These are phyloP conservation scores for Propithecus perrieri DNA, from an alignment of 2,797 vertebrate species.

Conservation along the genomic window DNA sequence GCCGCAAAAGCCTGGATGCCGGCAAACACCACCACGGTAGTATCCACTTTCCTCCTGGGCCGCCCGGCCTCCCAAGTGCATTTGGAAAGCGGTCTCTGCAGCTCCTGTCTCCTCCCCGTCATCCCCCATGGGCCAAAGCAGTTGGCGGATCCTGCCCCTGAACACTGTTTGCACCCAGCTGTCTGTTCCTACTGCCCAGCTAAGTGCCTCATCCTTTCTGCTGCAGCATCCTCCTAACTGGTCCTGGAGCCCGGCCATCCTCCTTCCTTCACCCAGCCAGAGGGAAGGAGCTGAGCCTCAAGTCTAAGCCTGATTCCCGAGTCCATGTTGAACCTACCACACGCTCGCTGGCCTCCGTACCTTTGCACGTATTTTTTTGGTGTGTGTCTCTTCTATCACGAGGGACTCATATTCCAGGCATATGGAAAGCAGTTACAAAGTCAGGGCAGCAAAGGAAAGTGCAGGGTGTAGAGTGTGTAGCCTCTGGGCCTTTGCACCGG, in stretches of 20 bases:
- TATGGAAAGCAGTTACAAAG: neutral
- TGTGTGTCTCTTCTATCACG: neutral
- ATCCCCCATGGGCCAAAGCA: fast-evolving
- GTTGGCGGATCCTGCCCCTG: neutral
- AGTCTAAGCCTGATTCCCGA: neutral
- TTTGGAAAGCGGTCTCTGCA: neutral
- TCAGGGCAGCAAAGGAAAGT: neutral
- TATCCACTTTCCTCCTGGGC: fast-evolving
- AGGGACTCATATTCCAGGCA: neutral
- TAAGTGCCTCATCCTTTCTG: neutral
- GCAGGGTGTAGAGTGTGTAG: fast-evolving
- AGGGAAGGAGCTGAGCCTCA: neutral
- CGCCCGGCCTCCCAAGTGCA: neutral
- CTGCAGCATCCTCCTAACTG: neutral
- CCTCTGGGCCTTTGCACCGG: no score
- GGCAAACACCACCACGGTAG: fast-evolving
- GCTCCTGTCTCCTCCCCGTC: neutral
- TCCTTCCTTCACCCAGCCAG: neutral
- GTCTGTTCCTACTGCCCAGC: neutral
- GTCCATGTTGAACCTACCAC: no score
- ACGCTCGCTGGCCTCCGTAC: neutral
- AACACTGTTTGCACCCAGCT: neutral
- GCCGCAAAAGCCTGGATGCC: neutral
- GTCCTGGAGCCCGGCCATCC: fast-evolving
- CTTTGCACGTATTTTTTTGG: neutral